A percentile compares a stretch with the other conserved stretches of the same genome.
phyloP scores from a whole-genome alignment of 2,113 vertebrate species.

The Anoplopoma fimbria region DNA sequence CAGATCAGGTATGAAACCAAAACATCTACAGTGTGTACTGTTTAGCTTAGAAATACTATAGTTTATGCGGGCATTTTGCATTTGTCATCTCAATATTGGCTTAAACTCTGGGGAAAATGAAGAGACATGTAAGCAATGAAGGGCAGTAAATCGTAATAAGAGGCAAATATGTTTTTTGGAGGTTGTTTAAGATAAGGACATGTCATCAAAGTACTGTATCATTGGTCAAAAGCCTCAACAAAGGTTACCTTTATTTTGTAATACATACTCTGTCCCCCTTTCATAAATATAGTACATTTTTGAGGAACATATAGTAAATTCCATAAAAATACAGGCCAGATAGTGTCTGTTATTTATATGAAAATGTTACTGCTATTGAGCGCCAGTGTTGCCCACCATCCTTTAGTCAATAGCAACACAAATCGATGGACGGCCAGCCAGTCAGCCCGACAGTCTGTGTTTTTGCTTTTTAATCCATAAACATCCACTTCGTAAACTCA shows the following conservation, averaged over 20 bases:
- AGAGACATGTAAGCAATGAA: not conserved
- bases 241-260: slow-evolving; percentile 4
- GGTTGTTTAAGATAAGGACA: not conserved
- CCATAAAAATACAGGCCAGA: slow-evolving; percentile 70
- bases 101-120: not conserved
- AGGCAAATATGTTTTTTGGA: not conserved
- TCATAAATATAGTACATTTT: slow-evolving; percentile 60
- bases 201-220: not conserved
- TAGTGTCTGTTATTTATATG: slow-evolving; percentile 74
- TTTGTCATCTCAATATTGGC: not conserved
- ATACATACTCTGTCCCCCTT: slow-evolving; percentile 40
- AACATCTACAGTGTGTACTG: not conserved
- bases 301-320: slow-evolving; percentile 60
- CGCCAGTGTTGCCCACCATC: slow-evolving; percentile 48
- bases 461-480: slow-evolving; percentile 76
- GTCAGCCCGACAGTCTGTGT: slow-evolving; percentile 34
- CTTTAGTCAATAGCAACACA: slow-evolving; percentile 64
- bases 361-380: slow-evolving; percentile 76
- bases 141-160: not conserved
- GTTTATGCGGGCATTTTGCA: slow-evolving; percentile 2
- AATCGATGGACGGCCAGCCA: slow-evolving; percentile 71
- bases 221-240: slow-evolving; percentile 19
- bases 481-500: slow-evolving; percentile 71
- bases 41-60: not conserved
- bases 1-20: slow-evolving; percentile 34